These are phyloP conservation scores for Hirtodrosophila confusa DNA, from an alignment of 2,888 invertebrate species.

Conservation along the genomic window DNA sequence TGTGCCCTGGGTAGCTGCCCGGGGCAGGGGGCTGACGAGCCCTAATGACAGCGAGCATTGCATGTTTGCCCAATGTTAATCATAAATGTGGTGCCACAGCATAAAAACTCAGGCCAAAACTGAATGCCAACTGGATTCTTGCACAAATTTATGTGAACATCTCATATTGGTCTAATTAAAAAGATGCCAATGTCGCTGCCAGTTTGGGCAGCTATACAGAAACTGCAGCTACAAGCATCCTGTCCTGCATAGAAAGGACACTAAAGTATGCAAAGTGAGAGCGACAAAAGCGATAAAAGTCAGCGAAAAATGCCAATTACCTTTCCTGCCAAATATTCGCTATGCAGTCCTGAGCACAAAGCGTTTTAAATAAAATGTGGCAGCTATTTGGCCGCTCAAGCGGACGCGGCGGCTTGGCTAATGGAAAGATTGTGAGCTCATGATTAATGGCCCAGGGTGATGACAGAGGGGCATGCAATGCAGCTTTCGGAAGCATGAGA, in stretches of 20 bases:
- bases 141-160: slow-evolving; percentile 62
- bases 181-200: slow-evolving; percentile 29
- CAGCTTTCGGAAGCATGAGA: neutral
- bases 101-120: slow-evolving; percentile 23
- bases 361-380: slow-evolving; percentile 62
- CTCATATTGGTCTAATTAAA: slow-evolving; percentile 59
- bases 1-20: too few species aligned
- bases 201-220: slow-evolving; percentile 1
- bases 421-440: slow-evolving; percentile 59
- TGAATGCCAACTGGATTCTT: slow-evolving; percentile 30
- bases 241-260: slow-evolving; percentile 12
- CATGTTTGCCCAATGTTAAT: slow-evolving; percentile 75
- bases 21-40: slow-evolving; percentile 16
- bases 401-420: slow-evolving; percentile 43
- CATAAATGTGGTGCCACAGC: slow-evolving; percentile 55
- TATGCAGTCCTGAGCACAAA: slow-evolving; percentile 31
- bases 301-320: slow-evolving; percentile 53
- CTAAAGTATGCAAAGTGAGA: slow-evolving; percentile 25
- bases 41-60: slow-evolving; percentile 70
- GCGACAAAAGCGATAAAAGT: slow-evolving; percentile 44
- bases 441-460: slow-evolving; percentile 65
- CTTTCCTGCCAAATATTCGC: slow-evolving; percentile 30
- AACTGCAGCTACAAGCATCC: slow-evolving; percentile 16
- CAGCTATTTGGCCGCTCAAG: slow-evolving; percentile 49
- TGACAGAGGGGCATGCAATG: slow-evolving; percentile 63